Base-by-base conservation (phyloP, 2,888 invertebrate genomes). In the Hyposoter didymator region DNA sequence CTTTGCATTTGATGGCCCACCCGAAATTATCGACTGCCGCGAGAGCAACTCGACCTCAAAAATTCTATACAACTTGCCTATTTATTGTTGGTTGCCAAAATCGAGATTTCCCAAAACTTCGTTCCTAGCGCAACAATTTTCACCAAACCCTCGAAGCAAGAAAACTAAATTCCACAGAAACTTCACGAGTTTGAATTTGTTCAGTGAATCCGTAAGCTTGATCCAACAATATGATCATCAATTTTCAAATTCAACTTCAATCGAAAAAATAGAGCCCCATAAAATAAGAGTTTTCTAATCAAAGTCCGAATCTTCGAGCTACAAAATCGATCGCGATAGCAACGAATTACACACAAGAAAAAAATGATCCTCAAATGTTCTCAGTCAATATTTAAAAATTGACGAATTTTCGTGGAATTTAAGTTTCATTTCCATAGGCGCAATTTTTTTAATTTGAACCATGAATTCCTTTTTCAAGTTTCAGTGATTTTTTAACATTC, bases 281-380 rank as follows among this genome's bases (percentile, higher is more conserved):
- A 70, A 81, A 83, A 84, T 81, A 55, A 76, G 88, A 90, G 85
- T 89, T 90, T 89, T 86, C 84, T 88, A 87, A 90, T 87, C 82
- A 89, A 89, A 89, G 86, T 90, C 89, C 87, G 84, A 83, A 32
- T 49, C 28, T 78, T 62, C 55, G 59, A 66, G 62, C 73, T 67
- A 73, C 62, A 59, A 19, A 73, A 49, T 39, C 59, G 52, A 49
- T 76, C 70, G 28, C 73, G 39, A 73, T 28, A 49, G 81, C 72
- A 17, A 66, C 59, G 69, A 73, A 19, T 78, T 72, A 43, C 62
- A 32, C 6, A 32, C 55, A 5, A 35, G 35, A 39, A 39, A 10
- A 10, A 39, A 39, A 39, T 39, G 0, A 39, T 10, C 39, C 10
- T 2, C 39, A 39, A 39, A 39, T 39, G 1, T 7, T 39, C 8